phyloP scores from a whole-genome alignment of 2,797 vertebrate species.

The Pipistrellus pygmaeus region DNA sequence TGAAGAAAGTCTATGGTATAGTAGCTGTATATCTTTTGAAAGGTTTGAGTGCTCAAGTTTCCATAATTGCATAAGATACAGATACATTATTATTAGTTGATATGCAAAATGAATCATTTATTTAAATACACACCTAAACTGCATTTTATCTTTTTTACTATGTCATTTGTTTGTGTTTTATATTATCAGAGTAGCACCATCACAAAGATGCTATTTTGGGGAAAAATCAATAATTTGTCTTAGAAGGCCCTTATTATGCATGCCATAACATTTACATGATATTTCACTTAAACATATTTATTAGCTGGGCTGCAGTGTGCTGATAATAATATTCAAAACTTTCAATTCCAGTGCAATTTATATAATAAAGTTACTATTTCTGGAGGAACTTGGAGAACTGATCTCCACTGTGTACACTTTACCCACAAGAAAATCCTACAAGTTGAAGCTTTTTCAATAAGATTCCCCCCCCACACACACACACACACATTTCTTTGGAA shows the following conservation, averaged over 20 bases:
- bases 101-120: not conserved
- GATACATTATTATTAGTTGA: constrained; percentile 2
- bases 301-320: not conserved
- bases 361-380: not conserved
- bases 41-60: constrained; percentile 9
- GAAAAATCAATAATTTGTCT: not conserved
- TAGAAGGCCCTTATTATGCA: not conserved
- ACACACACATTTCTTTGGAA: constrained; percentile 45
- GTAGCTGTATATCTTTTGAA: not conserved
- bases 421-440: not conserved
- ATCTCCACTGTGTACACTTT: not conserved
- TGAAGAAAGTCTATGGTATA: not conserved
- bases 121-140: constrained; percentile 34
- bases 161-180: constrained; percentile 39
- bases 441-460: constrained; percentile 23
- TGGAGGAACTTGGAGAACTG: not conserved
- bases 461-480: not conserved
- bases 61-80: constrained; percentile 29
- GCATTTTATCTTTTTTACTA: not conserved
- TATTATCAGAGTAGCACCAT: not conserved
- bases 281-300: constrained; percentile 28
- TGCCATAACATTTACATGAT: not conserved
- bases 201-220: not conserved
- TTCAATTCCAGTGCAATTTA: not conserved
- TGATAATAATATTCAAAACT: constrained; percentile 1